These are phyloP conservation scores for Lathamus discolor DNA, from an alignment of 2,113 vertebrate genomes.

Conservation along the genomic window DNA sequence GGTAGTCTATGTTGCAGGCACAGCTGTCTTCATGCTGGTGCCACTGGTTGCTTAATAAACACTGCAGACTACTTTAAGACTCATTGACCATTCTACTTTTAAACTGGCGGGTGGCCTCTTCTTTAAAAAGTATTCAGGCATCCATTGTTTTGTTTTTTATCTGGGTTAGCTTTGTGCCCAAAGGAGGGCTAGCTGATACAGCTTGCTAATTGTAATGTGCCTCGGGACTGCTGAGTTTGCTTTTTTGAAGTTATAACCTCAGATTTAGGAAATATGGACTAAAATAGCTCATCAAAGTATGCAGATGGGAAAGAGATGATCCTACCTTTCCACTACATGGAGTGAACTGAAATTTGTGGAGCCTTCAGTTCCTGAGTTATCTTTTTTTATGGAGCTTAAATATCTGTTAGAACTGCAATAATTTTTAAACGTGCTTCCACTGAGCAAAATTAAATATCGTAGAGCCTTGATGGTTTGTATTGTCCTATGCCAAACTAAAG, in stretches of 20 bases:
- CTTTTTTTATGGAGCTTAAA: neutral
- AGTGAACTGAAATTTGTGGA: neutral
- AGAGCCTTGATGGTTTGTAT: neutral
- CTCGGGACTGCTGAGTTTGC: neutral
- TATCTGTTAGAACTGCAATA: neutral
- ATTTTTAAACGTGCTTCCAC: constrained; percentile 42
- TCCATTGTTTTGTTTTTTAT: neutral
- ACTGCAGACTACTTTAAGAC: neutral
- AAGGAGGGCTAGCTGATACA: neutral
- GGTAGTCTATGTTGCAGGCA: neutral
- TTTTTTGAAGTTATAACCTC: neutral
- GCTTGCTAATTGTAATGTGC: neutral
- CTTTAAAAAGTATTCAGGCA: neutral
- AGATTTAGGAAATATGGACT: neutral
- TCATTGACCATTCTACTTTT: neutral
- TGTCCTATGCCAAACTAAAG: neutral
- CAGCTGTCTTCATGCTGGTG: accelerated
- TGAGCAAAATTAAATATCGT: constrained; percentile 43
- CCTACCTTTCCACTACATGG: neutral
- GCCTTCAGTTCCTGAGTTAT: neutral
- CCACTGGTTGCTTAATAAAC: neutral
- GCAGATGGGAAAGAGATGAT: constrained; percentile 7
- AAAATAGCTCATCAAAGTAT: constrained; percentile 16
- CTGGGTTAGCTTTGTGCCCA: neutral
- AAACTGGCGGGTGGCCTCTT: neutral